Percentiles rank a stretch among this genome's conserved stretches.
These are phyloP conservation scores for Ochlodes sylvanus DNA, from an alignment of 2,888 invertebrate species.

Conservation along the genomic window DNA sequence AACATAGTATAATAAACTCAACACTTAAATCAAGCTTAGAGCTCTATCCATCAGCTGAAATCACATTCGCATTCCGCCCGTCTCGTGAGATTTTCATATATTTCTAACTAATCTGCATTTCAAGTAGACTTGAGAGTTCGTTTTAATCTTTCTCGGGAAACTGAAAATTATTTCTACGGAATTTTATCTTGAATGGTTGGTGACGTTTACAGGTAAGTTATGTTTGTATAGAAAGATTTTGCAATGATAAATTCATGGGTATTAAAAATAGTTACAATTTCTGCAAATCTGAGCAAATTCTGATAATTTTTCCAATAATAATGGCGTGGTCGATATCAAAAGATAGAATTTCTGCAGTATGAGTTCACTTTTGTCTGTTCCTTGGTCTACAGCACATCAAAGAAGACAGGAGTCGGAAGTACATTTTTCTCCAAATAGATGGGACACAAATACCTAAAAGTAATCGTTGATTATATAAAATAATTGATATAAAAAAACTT, in stretches of 20 bases:
- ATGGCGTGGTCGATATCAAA: no score
- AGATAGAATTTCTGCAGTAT: no score
- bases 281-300: no score
- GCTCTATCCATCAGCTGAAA: slow-evolving; percentile 17
- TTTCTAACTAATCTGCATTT: slow-evolving; percentile 19
- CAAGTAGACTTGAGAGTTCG: slow-evolving; percentile 4
- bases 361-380: no score
- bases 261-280: no score
- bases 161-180: slow-evolving; percentile 7
- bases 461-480: no score
- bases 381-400: no score
- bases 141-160: slow-evolving; percentile 13
- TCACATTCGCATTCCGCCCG: slow-evolving; percentile 11
- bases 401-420: no score
- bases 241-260: background rate
- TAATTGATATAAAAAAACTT: no score
- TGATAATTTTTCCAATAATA: no score
- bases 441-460: no score
- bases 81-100: slow-evolving; percentile 18
- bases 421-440: no score
- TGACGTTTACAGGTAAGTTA: background rate
- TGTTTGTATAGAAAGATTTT: background rate
- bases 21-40: slow-evolving; percentile 15
- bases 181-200: slow-evolving; percentile 1
- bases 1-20: slow-evolving; percentile 14